These are phyloP conservation scores for Stercorarius parasiticus DNA, from an alignment of 2,113 vertebrate species.

Conservation along the genomic window DNA sequence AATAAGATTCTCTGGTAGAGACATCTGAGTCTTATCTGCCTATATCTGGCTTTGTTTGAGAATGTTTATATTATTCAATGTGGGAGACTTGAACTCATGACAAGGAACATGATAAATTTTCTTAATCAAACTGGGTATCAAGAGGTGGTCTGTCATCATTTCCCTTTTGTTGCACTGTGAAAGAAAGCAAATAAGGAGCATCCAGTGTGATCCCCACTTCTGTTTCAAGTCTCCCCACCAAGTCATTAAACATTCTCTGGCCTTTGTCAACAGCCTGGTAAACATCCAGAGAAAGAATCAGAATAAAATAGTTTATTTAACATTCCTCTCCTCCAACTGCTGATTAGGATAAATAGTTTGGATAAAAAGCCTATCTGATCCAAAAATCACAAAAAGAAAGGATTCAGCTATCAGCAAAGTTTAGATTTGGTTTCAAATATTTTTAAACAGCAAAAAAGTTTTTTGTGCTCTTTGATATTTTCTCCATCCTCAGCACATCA, in stretches of 20 bases:
- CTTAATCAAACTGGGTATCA: slow-evolving; percentile 78
- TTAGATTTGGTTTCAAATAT: slow-evolving; percentile 76
- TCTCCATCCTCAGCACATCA: slow-evolving; percentile 70
- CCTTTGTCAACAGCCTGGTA: slow-evolving; percentile 83
- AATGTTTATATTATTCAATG: slow-evolving; percentile 73
- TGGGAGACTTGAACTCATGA: slow-evolving; percentile 74
- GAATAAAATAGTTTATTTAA: slow-evolving; percentile 83
- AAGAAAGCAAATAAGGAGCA: slow-evolving; percentile 67
- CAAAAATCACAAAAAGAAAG: slow-evolving; percentile 79
- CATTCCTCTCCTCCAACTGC: slow-evolving; percentile 81
- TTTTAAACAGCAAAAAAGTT: slow-evolving; percentile 75
- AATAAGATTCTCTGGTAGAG: slow-evolving; percentile 39
- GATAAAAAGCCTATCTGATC: slow-evolving; percentile 79
- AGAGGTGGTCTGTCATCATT: slow-evolving; percentile 78
- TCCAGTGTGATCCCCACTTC: slow-evolving; percentile 70
- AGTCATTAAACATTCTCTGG: slow-evolving; percentile 81
- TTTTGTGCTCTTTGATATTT: slow-evolving; percentile 73
- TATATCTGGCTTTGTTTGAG: slow-evolving; percentile 72
- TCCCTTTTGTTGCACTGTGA: slow-evolving; percentile 69
- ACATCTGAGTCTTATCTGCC: slow-evolving; percentile 76
- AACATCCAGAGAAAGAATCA: slow-evolving; percentile 79
- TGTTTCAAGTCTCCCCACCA: slow-evolving; percentile 76
- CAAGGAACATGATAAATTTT: slow-evolving; percentile 76
- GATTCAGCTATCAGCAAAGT: slow-evolving; percentile 71
- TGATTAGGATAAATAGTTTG: slow-evolving; percentile 87